phyloP scores from a whole-genome alignment of 2,113 vertebrate species.

The Polypterus bichir region DNA sequence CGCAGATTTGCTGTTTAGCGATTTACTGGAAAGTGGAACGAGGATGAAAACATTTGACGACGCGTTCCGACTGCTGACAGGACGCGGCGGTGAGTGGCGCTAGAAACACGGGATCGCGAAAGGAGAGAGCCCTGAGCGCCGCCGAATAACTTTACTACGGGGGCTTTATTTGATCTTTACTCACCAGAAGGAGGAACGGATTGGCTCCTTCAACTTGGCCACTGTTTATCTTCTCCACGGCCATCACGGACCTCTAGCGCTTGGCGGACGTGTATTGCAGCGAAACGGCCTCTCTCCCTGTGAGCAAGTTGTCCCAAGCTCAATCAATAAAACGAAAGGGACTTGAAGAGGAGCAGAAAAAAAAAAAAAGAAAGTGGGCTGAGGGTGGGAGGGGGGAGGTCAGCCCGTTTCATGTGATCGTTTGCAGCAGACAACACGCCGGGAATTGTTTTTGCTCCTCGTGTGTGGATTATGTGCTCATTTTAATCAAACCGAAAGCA shows the following conservation, averaged over 20 bases:
- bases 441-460: constrained; percentile 29
- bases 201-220: neutral
- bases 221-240: constrained; percentile 15
- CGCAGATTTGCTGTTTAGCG: constrained; percentile 20
- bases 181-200: constrained; percentile 28
- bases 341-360: too few species aligned
- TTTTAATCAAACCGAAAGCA: constrained; percentile 3
- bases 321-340: too few species aligned
- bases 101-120: constrained; percentile 41
- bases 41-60: constrained; percentile 43
- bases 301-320: too few species aligned
- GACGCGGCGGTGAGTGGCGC: constrained; percentile 41
- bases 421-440: constrained; percentile 31
- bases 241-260: too few species aligned
- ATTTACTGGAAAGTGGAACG: constrained; percentile 37
- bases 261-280: too few species aligned
- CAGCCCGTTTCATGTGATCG: constrained; percentile 16
- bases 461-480: constrained; percentile 28
- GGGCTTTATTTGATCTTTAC: constrained; percentile 43
- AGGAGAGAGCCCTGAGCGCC: constrained; percentile 54
- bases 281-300: too few species aligned
- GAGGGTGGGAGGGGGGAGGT: too few species aligned
- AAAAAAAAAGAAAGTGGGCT: too few species aligned
- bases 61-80: constrained; percentile 26
- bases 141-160: constrained; percentile 55